Percentiles rank a stretch among this genome's conserved stretches.
Conservation (phyloP, 1,140 invertebrate genomes). For the Cydia pomonella region DNA sequence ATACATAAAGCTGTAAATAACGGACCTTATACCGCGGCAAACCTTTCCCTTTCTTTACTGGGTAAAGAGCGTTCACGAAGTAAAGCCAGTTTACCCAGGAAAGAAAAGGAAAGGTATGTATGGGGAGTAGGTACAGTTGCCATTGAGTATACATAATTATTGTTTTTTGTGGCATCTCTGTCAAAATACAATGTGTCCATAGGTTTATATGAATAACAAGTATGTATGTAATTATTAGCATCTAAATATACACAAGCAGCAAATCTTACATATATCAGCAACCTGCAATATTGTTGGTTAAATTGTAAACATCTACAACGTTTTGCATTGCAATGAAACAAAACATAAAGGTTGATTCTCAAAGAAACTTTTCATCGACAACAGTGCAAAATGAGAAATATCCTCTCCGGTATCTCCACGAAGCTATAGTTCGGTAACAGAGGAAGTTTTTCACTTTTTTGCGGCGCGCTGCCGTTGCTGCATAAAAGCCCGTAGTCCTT, state of each 20-base stretch:
- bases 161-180: too few relatives aligned
- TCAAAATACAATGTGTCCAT: too few relatives aligned
- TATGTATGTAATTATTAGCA: not conserved
- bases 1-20: too few relatives aligned
- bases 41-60: too few relatives aligned
- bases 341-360: not conserved
- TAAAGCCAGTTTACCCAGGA: too few relatives aligned
- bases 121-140: too few relatives aligned
- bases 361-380: slow-evolving; percentile 9
- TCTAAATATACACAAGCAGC: too few relatives aligned
- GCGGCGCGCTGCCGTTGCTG: not conserved
- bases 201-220: not conserved
- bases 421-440: not conserved
- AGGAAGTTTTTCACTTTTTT: slow-evolving; percentile 14
- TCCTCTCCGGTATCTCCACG: not conserved
- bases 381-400: slow-evolving; percentile 21
- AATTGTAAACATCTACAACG: not conserved
- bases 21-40: too few relatives aligned
- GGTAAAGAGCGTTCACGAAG: too few relatives aligned
- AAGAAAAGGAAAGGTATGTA: too few relatives aligned
- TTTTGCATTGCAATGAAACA: not conserved
- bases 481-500: slow-evolving; percentile 17
- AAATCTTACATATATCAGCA: not conserved
- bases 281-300: not conserved
- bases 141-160: too few relatives aligned